phyloP scores from a whole-genome alignment of 2,888 invertebrate species.

The Rhopalosiphum nymphaeae region DNA sequence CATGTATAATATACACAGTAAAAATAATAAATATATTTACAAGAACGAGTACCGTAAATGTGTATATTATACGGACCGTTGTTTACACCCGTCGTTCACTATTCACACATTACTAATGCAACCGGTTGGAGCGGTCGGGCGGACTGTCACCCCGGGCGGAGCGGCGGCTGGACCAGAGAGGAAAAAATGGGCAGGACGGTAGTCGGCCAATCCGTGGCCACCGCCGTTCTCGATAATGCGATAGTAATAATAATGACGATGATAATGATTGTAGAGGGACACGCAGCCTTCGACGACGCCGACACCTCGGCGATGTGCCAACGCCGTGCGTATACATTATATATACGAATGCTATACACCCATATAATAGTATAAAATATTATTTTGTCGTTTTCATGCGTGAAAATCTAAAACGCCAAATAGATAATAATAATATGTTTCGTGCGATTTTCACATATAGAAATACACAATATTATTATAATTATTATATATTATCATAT shows the following conservation, averaged over 20 bases:
- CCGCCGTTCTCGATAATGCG: background rate
- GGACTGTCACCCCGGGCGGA: slow-evolving; percentile 46
- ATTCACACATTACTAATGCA: slow-evolving; percentile 21
- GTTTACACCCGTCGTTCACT: slow-evolving; percentile 37
- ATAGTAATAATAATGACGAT: background rate
- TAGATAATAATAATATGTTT: background rate
- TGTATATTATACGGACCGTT: background rate
- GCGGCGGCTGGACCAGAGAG: slow-evolving; percentile 33
- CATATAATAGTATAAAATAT: background rate
- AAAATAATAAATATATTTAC: background rate
- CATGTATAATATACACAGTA: background rate
- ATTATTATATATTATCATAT: no score
- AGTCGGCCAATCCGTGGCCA: slow-evolving; percentile 47
- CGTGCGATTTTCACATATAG: no score
- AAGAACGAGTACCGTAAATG: background rate
- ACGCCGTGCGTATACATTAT: background rate
- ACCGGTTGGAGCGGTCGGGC: slow-evolving; percentile 53
- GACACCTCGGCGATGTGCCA: slow-evolving; percentile 39
- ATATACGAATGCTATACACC: background rate
- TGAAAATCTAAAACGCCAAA: background rate
- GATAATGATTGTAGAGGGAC: background rate
- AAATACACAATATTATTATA: no score
- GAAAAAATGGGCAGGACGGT: slow-evolving; percentile 55
- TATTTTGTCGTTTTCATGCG: background rate
- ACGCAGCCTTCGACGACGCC: background rate